phyloP scores from a whole-genome alignment of 2,797 vertebrate genomes.

The Typhlichthys subterraneus region DNA sequence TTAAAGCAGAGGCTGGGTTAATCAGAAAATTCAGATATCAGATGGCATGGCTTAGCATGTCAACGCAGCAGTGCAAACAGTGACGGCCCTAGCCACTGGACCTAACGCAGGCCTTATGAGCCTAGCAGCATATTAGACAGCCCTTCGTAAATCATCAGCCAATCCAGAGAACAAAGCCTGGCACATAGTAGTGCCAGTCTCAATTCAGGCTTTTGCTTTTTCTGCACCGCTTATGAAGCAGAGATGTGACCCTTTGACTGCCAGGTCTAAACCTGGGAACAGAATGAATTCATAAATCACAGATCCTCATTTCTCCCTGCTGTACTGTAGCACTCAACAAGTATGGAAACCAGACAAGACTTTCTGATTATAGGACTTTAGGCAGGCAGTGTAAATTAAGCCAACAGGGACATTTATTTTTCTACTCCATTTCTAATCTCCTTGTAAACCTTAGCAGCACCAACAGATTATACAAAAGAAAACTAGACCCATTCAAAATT shows the following conservation, averaged over 20 bases:
- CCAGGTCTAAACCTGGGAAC: slow-evolving; percentile 4
- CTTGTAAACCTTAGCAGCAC: too few species aligned
- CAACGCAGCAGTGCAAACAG: slow-evolving; percentile 25
- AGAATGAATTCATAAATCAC: slow-evolving; percentile 1
- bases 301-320: not conserved
- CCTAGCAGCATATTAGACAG: slow-evolving; percentile 3
- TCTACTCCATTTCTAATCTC: slow-evolving; percentile 22
- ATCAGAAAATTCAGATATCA: slow-evolving; percentile 36
- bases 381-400: slow-evolving; percentile 26
- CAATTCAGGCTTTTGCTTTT: slow-evolving; percentile 9
- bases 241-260: not conserved
- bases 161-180: slow-evolving; percentile 8
- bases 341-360: slow-evolving; percentile 5
- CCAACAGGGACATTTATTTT: slow-evolving; percentile 17
- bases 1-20: too few species aligned
- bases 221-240: not conserved
- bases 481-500: too few species aligned
- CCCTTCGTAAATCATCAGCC: slow-evolving; percentile 24
- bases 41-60: slow-evolving; percentile 9
- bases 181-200: slow-evolving; percentile 4
- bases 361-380: slow-evolving; percentile 3
- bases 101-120: too few species aligned
- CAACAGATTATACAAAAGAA: too few species aligned
- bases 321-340: slow-evolving; percentile 1
- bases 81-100: slow-evolving; percentile 21